Base-by-base conservation (phyloP, 2,797 vertebrate species). In the Chromis chromis region DNA sequence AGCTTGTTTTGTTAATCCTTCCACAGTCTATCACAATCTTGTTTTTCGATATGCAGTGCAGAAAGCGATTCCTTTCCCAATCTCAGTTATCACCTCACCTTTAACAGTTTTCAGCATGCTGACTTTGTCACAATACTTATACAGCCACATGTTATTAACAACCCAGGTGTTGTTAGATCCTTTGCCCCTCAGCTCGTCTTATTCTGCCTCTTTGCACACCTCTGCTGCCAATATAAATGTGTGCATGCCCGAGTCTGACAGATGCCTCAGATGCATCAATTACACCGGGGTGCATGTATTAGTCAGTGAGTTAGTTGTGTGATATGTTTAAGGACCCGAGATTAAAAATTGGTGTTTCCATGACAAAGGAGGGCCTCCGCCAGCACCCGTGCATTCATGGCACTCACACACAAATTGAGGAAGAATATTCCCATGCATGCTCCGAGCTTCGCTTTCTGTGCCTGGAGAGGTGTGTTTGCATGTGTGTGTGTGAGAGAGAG, bases 331-430 rank as follows among this genome's bases (percentile, higher is more conserved):
- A 90, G 78, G 83, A 89, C 67, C 66, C 77, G 4, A 78, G 84
- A 91, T 92, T 86, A 91, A 90, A 91, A 89, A 93, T 88, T 88
- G 86, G 88, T 86, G 90, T 94, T 92, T 92, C 91, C 91, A 94
- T 93, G 93, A 93, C 92, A 89, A 91, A 92, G 89, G 75, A 86
- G 75, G 87, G 86, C 86, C 87, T 90, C 79, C 53, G 76, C 86
- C 86, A 70, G 80, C 84, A 81, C 14, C 74, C 65, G 25, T 60
- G 82, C 70, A 79, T 85, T 79, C 82, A 87, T 60, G 68, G 75
- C 86, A 74, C 88, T 85, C 81, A 72, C 76, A 78, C 58, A 81
- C 88, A 93, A 92, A 91, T 91, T 92, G 86, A 89, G 81, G 79
- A 72, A 82, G 70, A 92, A 89, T 90, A 93, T 93, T 94, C 89